Evolutionary conservation across 1,140 invertebrate genomes (phyloP).

Genomic region (Camponotus floridanus): DNA sequence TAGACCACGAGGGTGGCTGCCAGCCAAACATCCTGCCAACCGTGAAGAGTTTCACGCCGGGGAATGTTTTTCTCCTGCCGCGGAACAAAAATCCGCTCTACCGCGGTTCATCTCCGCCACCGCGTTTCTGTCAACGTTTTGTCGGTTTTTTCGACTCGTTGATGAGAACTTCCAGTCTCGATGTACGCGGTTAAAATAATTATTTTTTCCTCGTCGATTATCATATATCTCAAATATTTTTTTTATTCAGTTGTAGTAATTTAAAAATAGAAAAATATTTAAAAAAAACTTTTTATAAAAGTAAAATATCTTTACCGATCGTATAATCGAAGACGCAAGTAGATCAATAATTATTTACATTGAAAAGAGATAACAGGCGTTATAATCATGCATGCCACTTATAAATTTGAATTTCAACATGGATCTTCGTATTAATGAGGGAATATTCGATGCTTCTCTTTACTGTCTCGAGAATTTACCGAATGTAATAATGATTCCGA

Average conservation of each 20-base stretch:
- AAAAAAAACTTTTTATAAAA: constrained; percentile 1
- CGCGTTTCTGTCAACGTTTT: constrained; percentile 24
- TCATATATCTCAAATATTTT: not conserved
- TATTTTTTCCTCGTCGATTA: not conserved
- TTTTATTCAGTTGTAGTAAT: not conserved
- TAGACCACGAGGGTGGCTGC: constrained; percentile 20
- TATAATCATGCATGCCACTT: not conserved
- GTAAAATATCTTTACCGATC: not conserved
- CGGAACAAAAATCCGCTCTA: constrained; percentile 63
- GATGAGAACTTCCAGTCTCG: constrained; percentile 42
- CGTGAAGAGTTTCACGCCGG: constrained; percentile 54
- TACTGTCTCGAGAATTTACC: constrained; percentile 36
- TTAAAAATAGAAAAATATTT: constrained; percentile 13
- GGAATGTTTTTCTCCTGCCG: constrained; percentile 39
- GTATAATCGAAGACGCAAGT: not conserved
- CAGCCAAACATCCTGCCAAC: constrained; percentile 46
- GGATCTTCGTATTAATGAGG: not conserved
- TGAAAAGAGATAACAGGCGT: not conserved
- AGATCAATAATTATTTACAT: not conserved
- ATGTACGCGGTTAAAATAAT: constrained; percentile 24
- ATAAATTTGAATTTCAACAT: constrained; percentile 2
- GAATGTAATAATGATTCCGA: constrained; percentile 69
- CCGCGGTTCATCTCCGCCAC: not conserved
- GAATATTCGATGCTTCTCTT: not conserved
- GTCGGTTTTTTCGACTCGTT: constrained; percentile 35